Conservation (phyloP, 1,140 invertebrate genomes). For the Cotesia glomerata region DNA sequence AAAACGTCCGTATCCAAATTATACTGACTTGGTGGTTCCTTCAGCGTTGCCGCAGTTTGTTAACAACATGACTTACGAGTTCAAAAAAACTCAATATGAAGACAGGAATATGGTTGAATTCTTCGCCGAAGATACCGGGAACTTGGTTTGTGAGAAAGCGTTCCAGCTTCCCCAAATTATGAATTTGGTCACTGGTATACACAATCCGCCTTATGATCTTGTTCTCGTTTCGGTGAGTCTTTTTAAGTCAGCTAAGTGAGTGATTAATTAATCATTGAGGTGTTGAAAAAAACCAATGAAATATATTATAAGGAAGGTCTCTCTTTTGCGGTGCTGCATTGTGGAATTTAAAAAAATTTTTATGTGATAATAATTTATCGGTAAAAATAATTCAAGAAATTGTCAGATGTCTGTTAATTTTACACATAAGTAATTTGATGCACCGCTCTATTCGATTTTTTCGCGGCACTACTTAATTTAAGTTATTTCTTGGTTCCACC, state of each 20-base stretch:
- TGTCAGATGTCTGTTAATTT: no score
- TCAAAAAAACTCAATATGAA: background rate
- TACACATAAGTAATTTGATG: no score
- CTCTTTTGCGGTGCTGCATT: no score
- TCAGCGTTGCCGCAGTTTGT: background rate
- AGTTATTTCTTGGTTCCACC: no score
- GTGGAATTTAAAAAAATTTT: no score
- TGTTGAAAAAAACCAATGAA: no score
- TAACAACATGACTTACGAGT: constrained; percentile 44
- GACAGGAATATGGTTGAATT: background rate
- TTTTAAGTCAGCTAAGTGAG: background rate
- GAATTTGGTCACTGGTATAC: constrained; percentile 40
- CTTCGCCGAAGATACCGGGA: background rate
- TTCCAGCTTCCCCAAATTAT: constrained; percentile 35
- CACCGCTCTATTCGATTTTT: no score
- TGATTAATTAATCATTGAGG: no score
- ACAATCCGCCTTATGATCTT: constrained; percentile 44
- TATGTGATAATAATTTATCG: no score
- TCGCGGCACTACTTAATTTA: no score
- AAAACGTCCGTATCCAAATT: constrained; percentile 60
- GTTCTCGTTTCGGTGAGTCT: background rate
- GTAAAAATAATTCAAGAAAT: no score
- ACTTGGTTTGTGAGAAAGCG: constrained; percentile 22
- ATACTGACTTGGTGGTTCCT: constrained; percentile 57
- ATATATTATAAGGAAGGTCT: no score